Evolutionary conservation across 1,140 invertebrate genomes (phyloP).

Genomic region (Eubasilissa regina): DNA sequence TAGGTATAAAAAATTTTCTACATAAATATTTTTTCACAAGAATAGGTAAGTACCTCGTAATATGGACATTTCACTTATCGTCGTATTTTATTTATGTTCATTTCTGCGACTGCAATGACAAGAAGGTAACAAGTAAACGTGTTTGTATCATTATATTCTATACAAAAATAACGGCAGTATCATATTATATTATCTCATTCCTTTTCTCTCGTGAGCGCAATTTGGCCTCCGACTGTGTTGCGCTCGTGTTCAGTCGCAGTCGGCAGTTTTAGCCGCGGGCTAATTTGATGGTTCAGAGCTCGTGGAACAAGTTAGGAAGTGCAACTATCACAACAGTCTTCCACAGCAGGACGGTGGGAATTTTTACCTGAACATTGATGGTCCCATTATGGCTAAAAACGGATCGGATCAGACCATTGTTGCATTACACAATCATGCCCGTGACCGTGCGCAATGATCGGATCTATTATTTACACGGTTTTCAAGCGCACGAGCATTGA

Average conservation of each 20-base stretch:
- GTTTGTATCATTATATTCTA: no score
- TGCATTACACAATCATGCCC: slow-evolving; percentile 15
- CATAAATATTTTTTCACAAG: no score
- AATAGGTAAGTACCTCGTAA: no score
- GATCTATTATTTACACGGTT: not conserved
- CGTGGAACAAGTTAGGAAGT: slow-evolving; percentile 20
- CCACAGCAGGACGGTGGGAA: slow-evolving; percentile 23
- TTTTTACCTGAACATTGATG: slow-evolving; percentile 33
- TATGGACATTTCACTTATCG: no score
- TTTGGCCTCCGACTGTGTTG: not conserved
- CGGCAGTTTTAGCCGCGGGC: slow-evolving; percentile 13
- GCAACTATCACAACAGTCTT: slow-evolving; percentile 5
- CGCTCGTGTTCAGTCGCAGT: not conserved
- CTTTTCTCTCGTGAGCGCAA: no score
- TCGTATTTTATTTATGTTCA: no score
- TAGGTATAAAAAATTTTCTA: no score
- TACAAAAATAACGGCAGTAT: no score
- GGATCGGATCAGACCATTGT: slow-evolving; percentile 4
- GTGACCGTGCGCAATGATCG: not conserved
- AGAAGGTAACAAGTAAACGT: no score
- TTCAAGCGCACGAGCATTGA: not conserved
- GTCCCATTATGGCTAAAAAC: slow-evolving; percentile 25
- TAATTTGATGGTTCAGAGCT: slow-evolving; percentile 17
- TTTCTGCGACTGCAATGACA: no score
- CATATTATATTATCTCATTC: no score